phyloP scores from a whole-genome alignment of 2,797 vertebrate species.

The Artibeus lituratus region DNA sequence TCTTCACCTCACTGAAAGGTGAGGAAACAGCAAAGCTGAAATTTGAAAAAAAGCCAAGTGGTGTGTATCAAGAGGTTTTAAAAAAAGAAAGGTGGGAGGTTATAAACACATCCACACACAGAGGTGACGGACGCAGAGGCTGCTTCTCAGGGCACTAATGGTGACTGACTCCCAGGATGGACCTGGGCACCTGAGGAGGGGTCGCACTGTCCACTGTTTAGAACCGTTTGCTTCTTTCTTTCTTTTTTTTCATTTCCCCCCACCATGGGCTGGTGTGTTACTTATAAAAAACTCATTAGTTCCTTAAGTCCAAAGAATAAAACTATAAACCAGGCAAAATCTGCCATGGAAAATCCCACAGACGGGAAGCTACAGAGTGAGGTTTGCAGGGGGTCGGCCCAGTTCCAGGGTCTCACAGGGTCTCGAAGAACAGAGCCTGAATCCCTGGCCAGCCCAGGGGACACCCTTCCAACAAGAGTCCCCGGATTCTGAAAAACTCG shows the following conservation, averaged over 20 bases:
- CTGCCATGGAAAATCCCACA: not conserved
- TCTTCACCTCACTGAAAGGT: not conserved
- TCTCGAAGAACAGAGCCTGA: not conserved
- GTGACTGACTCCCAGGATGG: not conserved
- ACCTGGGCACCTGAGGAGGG: not conserved
- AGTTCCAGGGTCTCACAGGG: not conserved
- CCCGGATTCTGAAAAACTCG: not conserved
- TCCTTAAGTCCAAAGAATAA: not conserved
- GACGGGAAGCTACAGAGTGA: not conserved
- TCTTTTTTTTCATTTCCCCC: not conserved
- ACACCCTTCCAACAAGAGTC: not conserved
- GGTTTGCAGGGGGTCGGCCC: not conserved
- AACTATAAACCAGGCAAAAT: not conserved
- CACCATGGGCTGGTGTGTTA: not conserved
- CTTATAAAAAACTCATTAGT: not conserved
- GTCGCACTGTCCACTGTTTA: not conserved
- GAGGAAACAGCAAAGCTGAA: not conserved
- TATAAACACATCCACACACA: slow-evolving; percentile 2
- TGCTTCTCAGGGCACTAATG: not conserved
- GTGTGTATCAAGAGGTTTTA: not conserved
- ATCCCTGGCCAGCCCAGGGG: not conserved
- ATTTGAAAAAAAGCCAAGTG: not conserved
- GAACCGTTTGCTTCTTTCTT: not conserved
- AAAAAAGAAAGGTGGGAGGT: not conserved
- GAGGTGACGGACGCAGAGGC: not conserved